phyloP scores from a whole-genome alignment of 2,797 vertebrate genomes.

The Anas bernieri region DNA sequence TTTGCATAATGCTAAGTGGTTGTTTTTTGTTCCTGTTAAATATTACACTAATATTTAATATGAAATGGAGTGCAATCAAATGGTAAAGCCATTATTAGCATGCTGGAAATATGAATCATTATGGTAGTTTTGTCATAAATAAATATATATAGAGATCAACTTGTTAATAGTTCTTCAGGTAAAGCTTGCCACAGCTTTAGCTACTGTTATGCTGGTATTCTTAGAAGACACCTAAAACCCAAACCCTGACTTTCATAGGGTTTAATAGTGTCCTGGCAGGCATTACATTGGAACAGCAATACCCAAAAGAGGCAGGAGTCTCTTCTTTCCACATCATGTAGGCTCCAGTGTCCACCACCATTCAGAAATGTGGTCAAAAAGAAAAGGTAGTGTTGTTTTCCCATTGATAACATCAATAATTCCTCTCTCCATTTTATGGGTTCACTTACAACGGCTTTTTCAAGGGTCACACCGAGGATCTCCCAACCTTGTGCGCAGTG shows the following conservation, averaged over 20 bases:
- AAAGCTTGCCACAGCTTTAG: not conserved
- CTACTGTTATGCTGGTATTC: not conserved
- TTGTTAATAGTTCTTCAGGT: not conserved
- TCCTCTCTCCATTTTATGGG: not conserved
- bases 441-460: not conserved
- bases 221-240: not conserved
- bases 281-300: fast-evolving
- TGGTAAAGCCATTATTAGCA: not conserved
- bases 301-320: not conserved
- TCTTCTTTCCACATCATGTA: fast-evolving
- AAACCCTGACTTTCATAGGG: not conserved
- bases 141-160: not conserved
- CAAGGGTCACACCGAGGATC: not conserved
- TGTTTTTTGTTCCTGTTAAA: not conserved
- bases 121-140: not conserved
- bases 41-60: not conserved
- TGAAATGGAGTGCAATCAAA: not conserved
- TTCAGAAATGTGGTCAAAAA: not conserved
- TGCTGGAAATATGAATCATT: not conserved
- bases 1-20: not conserved
- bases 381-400: not conserved
- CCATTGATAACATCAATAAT: not conserved
- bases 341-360: not conserved
- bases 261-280: not conserved
- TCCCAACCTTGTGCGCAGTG: not conserved